Percentiles rank a stretch among this genome's conserved stretches.
phyloP scores from a whole-genome alignment of 2,113 vertebrate genomes.

The Fulmarus glacialis region DNA sequence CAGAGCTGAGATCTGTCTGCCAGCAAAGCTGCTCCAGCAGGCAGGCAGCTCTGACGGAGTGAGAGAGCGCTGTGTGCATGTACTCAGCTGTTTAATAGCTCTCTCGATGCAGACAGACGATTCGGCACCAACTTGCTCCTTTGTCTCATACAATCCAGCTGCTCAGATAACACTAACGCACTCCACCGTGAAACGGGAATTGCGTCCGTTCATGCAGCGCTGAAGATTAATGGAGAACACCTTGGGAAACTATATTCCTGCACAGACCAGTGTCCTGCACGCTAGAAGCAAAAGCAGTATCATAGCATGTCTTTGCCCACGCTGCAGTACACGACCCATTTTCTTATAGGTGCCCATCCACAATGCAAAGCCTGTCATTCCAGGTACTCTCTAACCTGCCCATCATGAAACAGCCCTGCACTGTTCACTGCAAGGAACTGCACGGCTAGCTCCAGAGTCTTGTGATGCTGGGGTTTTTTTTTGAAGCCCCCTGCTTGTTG shows the following conservation, averaged over 20 bases:
- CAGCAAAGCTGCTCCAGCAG: not conserved
- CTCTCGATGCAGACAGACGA: not conserved
- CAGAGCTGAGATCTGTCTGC: not conserved
- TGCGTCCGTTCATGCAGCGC: accelerated
- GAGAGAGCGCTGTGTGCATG: not conserved
- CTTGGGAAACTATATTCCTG: not conserved
- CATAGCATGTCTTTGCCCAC: not conserved
- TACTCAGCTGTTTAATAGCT: not conserved
- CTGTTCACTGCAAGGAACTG: not conserved
- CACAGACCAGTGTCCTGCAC: not conserved
- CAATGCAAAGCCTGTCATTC: not conserved
- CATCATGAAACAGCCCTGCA: accelerated
- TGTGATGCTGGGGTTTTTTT: not conserved
- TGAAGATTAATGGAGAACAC: not conserved
- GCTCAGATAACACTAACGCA: not conserved
- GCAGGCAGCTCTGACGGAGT: not conserved
- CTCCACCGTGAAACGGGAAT: not conserved
- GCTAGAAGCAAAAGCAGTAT: not conserved
- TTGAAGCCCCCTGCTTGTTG: not conserved
- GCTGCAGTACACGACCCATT: not conserved
- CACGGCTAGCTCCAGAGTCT: accelerated
- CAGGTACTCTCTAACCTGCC: not conserved
- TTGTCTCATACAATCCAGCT: not conserved
- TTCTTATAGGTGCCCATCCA: not conserved
- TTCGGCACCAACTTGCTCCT: not conserved